Conservation (phyloP, 2,113 vertebrate species). For the Callionymus lyra region DNA sequence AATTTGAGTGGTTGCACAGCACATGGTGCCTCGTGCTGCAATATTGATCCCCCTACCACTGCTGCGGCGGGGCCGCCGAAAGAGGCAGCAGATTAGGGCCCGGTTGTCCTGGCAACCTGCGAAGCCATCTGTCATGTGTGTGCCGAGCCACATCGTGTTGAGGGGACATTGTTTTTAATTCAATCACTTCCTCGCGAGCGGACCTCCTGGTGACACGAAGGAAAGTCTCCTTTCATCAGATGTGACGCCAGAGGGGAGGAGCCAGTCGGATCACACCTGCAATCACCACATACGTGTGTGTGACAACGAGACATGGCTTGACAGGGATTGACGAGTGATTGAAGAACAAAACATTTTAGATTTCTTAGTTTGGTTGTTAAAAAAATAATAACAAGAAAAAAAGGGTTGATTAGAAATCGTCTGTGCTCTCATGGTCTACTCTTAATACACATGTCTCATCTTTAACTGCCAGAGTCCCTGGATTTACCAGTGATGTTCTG, state of each 20-base stretch:
- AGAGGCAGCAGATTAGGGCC: constrained; percentile 42
- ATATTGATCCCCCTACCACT: constrained; percentile 29
- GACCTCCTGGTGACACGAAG: constrained; percentile 15
- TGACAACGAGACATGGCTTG: background rate
- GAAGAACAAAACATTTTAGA: too few species aligned
- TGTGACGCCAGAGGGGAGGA: background rate
- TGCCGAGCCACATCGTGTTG: constrained; percentile 56
- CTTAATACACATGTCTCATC: too few species aligned
- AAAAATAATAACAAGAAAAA: too few species aligned
- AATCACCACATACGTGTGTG: too few species aligned
- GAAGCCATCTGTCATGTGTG: constrained; percentile 62
- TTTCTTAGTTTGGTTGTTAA: too few species aligned
- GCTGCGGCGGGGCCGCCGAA: constrained; percentile 19
- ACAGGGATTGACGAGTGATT: too few species aligned
- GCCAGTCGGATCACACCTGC: background rate
- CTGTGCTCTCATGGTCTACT: too few species aligned
- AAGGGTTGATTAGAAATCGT: too few species aligned
- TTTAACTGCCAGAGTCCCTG: too few species aligned
- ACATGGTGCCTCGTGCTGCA: constrained; percentile 51
- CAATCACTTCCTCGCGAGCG: constrained; percentile 35
- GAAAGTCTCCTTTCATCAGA: background rate
- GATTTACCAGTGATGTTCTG: too few species aligned
- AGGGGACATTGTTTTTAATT: constrained; percentile 52
- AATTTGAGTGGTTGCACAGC: constrained; percentile 72
- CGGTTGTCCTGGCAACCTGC: constrained; percentile 68